Base-by-base conservation (phyloP, 1,140 invertebrate species). In the Parapsyche elsis region DNA sequence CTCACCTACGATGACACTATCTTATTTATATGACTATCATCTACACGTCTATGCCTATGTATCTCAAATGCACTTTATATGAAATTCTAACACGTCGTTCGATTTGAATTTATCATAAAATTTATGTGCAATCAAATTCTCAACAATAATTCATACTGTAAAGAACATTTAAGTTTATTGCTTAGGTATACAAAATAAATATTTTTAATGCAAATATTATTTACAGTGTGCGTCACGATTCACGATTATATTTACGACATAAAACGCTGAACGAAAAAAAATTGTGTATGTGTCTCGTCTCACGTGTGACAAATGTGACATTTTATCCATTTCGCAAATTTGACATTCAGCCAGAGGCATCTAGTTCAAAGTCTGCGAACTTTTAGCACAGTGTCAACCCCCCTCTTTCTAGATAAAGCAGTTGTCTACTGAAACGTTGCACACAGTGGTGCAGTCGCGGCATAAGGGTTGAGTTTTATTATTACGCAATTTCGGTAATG, bases 291-390 rank as follows among this genome's bases (percentile, higher is more conserved):
- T 38, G 7, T 38, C 30, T 38, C 30, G 7, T 38, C 30, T n/a
- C n/a, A n/a, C n/a, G n/a, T n/a, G n/a, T n/a, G n/a, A n/a, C n/a
- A 38, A 4, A 38, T 38, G 30, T 38, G 30, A 1, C 30, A 7
- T 38, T 38, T 38, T 38, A 7, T 38, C 30, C 7, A 38, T 38
- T 61, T 19, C 57, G 79, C 74, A 70, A 77, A 81, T 81, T 81
- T 76, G 59, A 16, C 38, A 14, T 23, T 46, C 10, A 53, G 16
- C 67, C 53, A 24, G 78, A 73, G 81, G 73, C 81, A 82, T 82
- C 81, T 82, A 82, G 75, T 73, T 57, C 10, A 45, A 14, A n/a
- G 30, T 67, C 80, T 53, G 81, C 81, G 26, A 80, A 82, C 75
- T 82, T 76, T 16, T 76, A 73, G 57, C 67, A 44, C 44, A 77